Base-by-base conservation (phyloP, 2,888 invertebrate genomes). In the Onthophagus sagittarius region DNA sequence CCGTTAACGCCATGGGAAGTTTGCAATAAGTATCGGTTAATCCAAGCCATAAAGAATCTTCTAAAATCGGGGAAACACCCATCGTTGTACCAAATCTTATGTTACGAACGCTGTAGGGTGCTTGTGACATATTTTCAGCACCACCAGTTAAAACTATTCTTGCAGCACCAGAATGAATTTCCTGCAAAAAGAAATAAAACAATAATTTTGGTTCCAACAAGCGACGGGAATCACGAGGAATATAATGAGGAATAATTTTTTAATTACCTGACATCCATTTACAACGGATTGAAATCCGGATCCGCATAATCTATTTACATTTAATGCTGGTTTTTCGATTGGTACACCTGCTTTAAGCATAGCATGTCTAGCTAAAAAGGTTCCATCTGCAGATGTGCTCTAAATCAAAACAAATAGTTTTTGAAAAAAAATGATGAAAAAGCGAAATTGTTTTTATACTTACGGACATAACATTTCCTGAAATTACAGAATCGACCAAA, bases 271-370 rank as follows among this genome's bases (percentile, higher is more conserved):
- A 62, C 94, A 93, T 72, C 93, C 95, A 87, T 92, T 96, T 14
- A 98, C 91, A 76, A 99, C 88, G 0, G 99, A 91, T 84, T 99
- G 99, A 86, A 99, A 99, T 0, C 99, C 99, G 33, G 98, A 98
- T 13, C 99, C 99, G 85, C 99, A 99, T 14, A 99, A 88, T 76
- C 99, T 88, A 87, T 99, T 99, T 69, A 99, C 90, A 70, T 93
- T 92, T 0, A 96, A 87, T 0, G 95, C 97, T 0, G 98, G 97
- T 75, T 87, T 91, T 65, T 95, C 93, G 77, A 92, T 86, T 5
- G 97, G 96, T 72, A 99, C 91, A 67, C 97, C 98, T 77, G 91
- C 89, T 79, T 92, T 90, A 14, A 99, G 88, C 0, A 92, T 89
- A n/a, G 94, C 92, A 85, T 99, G 98, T 6, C 99, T 91, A 0